Conservation (phyloP, 1,140 invertebrate genomes). For the Lepidurus couesii region DNA sequence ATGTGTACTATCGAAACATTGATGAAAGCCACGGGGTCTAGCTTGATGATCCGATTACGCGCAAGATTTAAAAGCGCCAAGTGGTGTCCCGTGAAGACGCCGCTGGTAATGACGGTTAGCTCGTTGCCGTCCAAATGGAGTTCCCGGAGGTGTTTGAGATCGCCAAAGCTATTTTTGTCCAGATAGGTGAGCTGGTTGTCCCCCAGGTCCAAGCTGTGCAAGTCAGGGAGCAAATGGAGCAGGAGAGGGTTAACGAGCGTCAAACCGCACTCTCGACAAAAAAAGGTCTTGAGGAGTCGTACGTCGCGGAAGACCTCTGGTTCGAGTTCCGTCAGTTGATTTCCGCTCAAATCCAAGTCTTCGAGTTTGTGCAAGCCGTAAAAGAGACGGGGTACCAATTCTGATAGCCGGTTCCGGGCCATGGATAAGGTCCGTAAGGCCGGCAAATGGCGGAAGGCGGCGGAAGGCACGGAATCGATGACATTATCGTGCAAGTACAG, state of each 20-base stretch:
- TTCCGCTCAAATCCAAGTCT: conserved; percentile 65
- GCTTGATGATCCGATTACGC: conserved; percentile 63
- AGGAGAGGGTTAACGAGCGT: conserved; percentile 67
- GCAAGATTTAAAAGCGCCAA: conserved; percentile 53
- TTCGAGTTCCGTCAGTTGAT: conserved; percentile 61
- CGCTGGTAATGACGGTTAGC: conserved; percentile 53
- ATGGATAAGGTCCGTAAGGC: conserved; percentile 61
- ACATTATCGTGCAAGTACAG: conserved; percentile 49
- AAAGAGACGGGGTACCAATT: conserved; percentile 59
- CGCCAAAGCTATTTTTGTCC: conserved; percentile 63
- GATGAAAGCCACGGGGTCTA: conserved; percentile 51
- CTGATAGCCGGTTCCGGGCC: conserved; percentile 61
- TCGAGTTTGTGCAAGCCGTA: conserved; percentile 58
- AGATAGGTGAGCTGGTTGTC: conserved; percentile 71
- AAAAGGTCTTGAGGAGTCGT: conserved; percentile 55
- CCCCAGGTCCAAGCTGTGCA: conserved; percentile 62
- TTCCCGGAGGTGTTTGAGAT: conserved; percentile 55
- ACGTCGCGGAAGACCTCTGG: conserved; percentile 72
- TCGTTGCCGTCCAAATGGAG: conserved; percentile 69
- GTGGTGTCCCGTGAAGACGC: conserved; percentile 35
- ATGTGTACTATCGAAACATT: conserved; percentile 55
- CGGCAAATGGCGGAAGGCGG: conserved; percentile 61
- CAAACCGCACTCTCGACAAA: conserved; percentile 61
- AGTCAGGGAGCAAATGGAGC: conserved; percentile 39
- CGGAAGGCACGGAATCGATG: conserved; percentile 54